phyloP scores from a whole-genome alignment of 2,888 invertebrate species.

The Clunio marinus region DNA sequence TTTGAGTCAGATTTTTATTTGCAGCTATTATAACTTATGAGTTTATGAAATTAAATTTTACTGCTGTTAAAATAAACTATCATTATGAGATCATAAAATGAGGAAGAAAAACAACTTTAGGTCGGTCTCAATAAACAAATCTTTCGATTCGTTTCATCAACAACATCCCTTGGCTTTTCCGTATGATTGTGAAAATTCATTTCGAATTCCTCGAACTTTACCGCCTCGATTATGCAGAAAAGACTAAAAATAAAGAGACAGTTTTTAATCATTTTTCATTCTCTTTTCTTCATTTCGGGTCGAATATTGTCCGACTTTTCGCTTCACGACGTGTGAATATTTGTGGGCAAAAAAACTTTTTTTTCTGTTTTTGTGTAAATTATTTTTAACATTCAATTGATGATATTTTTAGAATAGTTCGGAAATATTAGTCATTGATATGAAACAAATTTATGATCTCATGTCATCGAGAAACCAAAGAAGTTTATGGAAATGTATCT shows the following conservation, averaged over 20 bases:
- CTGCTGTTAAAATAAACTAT: no score
- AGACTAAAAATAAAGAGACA: conserved; percentile 2
- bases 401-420: background rate
- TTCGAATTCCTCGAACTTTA: background rate
- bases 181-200: background rate
- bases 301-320: conserved; percentile 7
- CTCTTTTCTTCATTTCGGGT: no score
- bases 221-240: background rate
- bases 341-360: conserved; percentile 8
- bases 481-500: background rate
- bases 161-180: background rate
- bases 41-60: no score
- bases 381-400: conserved; percentile 3
- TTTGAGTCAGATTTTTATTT: no score
- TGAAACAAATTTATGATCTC: background rate
- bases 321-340: background rate
- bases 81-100: no score
- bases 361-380: background rate
- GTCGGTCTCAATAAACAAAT: no score
- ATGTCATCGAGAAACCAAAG: background rate
- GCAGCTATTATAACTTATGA: no score
- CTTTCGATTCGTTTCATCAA: background rate
- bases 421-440: conserved; percentile 4
- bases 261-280: conserved; percentile 5
- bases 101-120: no score